Base-by-base conservation (phyloP, 2,113 vertebrate species). In the Dipodomys merriami region DNA sequence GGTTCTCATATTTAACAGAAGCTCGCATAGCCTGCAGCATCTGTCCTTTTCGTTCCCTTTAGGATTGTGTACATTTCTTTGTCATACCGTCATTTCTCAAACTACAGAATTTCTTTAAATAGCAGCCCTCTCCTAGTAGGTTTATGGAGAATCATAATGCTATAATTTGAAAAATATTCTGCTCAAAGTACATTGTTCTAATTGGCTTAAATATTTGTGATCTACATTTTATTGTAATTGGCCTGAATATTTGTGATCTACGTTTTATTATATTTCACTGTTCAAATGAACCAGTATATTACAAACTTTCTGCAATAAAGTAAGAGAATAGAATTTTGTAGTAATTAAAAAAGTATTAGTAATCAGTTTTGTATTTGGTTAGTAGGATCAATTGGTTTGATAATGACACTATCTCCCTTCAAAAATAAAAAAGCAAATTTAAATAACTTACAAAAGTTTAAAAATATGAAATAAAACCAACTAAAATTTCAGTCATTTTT, bases 11-110 rank as follows among this genome's bases (percentile, higher is more conserved):
- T 97, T 98, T 98, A 98, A 98, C 98, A 98, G 96, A 95, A 96
- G 97, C 97, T 97, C 96, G 97, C 96, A 98, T 98, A 98, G 98
- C 98, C 98, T 98, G 97, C 96, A 98, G 98, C 98, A 98, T 98
- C 97, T 97, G 96, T 98, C 97, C 97, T 96, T 96, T 95, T 87
- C 77, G 96, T 88, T 98, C 98, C 98, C 98, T 97, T 96, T 97
- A 98, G 98, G 96, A 97, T 94, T 98, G 95, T 97, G 93, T 97
- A 95, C 95, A 97, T 96, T 96, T 98, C 97, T 96, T 96, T 97
- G 97, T 98, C 73, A 64, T 92, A 93, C 88, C 0, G 13, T 0
- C 95, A 97, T 96, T 97, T 44, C 74, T 96, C 96, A 97, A 96
- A 97, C 90, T 95, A 94, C 81, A 96, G 94, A 97, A 85, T 97